Evolutionary conservation across 2,797 vertebrate species (phyloP).

Genomic region (Cichlasoma orientale): DNA sequence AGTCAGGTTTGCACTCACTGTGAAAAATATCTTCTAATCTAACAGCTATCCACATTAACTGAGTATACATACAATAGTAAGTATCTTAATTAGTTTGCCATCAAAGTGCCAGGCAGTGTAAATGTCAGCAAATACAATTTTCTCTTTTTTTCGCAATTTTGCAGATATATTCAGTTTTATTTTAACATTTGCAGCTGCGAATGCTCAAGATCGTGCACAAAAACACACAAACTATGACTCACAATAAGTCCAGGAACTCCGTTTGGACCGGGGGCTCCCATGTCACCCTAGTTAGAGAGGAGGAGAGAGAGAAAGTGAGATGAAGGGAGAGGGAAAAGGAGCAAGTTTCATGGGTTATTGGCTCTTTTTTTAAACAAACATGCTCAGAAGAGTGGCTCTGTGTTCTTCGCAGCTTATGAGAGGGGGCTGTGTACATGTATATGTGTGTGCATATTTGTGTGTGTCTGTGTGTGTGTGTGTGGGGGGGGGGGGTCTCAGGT

Average conservation of each 20-base stretch:
- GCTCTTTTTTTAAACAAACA: constrained; percentile 78
- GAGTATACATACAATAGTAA: constrained; percentile 18
- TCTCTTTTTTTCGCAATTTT: constrained; percentile 20
- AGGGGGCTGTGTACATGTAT: constrained; percentile 59
- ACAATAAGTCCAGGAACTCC: constrained; percentile 96
- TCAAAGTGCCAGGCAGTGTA: constrained; percentile 4
- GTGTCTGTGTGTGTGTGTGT: constrained; percentile 17
- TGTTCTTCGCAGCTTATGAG: constrained; percentile 74
- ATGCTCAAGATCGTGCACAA: not conserved
- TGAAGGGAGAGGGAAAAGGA: constrained; percentile 64
- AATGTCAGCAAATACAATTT: constrained; percentile 35
- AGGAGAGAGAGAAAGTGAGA: constrained; percentile 57
- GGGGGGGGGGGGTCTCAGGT: constrained; percentile 30
- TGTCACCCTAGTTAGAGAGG: constrained; percentile 86
- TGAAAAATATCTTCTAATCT: constrained; percentile 11
- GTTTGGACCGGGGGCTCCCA: constrained; percentile 92
- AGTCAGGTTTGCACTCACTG: not conserved
- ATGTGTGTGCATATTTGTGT: constrained; percentile 29
- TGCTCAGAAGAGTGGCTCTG: constrained; percentile 75
- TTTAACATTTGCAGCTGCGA: constrained; percentile 24
- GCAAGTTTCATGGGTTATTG: constrained; percentile 73
- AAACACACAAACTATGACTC: constrained; percentile 79
- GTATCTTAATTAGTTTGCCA: constrained; percentile 15
- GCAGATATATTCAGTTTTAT: constrained; percentile 26
- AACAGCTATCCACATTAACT: constrained; percentile 5